phyloP scores from a whole-genome alignment of 2,113 vertebrate species.

The Chlamydotis undulata region DNA sequence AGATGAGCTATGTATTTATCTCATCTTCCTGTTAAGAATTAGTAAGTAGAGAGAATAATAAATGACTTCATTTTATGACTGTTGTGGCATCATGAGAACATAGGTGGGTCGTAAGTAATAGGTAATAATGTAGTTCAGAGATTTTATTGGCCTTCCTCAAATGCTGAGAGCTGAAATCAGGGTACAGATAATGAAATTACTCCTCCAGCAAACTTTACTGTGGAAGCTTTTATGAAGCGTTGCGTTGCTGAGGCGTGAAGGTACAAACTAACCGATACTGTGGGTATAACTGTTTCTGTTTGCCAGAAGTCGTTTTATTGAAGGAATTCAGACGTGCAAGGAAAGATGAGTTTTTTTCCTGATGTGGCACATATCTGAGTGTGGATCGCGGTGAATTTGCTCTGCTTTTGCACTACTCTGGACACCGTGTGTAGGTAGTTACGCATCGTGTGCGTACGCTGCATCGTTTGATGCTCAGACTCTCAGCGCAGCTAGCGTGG shows the following conservation, averaged over 20 bases:
- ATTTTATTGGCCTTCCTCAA: background rate
- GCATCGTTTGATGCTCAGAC: background rate
- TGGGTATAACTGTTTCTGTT: too few species aligned
- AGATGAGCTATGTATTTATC: accelerated
- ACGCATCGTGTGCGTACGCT: accelerated
- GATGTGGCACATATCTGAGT: accelerated
- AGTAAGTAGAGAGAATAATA: background rate
- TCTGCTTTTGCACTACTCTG: background rate
- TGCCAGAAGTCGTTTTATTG: background rate
- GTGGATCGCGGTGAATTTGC: too few species aligned
- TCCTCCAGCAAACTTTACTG: background rate
- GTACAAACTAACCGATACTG: background rate
- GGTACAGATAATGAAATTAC: background rate
- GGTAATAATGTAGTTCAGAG: background rate
- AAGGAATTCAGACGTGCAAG: background rate
- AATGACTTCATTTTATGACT: background rate
- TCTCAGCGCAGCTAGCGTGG: too few species aligned
- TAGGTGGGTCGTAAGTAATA: background rate
- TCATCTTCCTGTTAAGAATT: background rate
- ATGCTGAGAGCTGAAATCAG: background rate
- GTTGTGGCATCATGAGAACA: background rate
- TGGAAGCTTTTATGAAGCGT: background rate
- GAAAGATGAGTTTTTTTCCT: background rate
- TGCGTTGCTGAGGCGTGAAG: background rate
- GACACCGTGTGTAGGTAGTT: background rate